These are phyloP conservation scores for Pterophyllum scalare DNA, from an alignment of 2,113 vertebrate species.

Conservation along the genomic window DNA sequence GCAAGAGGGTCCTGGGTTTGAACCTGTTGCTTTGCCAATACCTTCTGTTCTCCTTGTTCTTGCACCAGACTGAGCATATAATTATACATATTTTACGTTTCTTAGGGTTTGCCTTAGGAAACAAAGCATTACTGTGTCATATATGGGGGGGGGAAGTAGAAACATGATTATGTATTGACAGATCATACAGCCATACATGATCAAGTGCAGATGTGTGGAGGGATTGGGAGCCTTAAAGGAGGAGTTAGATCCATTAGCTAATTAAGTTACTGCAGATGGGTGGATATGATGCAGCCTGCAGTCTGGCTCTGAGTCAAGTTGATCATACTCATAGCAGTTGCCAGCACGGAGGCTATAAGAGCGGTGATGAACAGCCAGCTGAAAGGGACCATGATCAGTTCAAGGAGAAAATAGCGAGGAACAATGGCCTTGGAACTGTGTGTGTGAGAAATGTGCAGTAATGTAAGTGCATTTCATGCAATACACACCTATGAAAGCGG, in stretches of 20 bases:
- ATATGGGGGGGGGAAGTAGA: not conserved
- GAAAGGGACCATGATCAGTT: slow-evolving; percentile 9
- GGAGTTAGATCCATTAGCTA: slow-evolving; percentile 72
- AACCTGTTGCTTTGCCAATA: not conserved
- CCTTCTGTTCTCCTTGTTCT: not conserved
- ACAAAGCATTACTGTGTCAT: not conserved
- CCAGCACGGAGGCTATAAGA: slow-evolving; percentile 15
- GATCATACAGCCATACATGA: not conserved
- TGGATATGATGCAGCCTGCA: slow-evolving; percentile 46
- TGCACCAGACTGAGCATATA: no score
- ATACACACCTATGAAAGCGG: slow-evolving; percentile 96
- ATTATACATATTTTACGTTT: no score
- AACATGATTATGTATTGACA: slow-evolving; percentile 8
- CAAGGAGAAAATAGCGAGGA: not conserved
- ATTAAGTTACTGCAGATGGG: slow-evolving; percentile 77
- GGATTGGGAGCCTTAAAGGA: slow-evolving; percentile 17
- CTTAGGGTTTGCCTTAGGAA: no score
- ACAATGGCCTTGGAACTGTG: not conserved
- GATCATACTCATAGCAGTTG: slow-evolving; percentile 14
- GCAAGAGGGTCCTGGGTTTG: not conserved
- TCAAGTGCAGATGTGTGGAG: slow-evolving; percentile 16
- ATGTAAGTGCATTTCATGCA: not conserved
- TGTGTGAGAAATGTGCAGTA: not conserved
- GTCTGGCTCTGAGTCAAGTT: slow-evolving; percentile 51
- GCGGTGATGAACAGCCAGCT: not conserved